Evolutionary conservation across 1,140 invertebrate genomes (phyloP).

Genomic region (Parasteatoda tepidariorum): DNA sequence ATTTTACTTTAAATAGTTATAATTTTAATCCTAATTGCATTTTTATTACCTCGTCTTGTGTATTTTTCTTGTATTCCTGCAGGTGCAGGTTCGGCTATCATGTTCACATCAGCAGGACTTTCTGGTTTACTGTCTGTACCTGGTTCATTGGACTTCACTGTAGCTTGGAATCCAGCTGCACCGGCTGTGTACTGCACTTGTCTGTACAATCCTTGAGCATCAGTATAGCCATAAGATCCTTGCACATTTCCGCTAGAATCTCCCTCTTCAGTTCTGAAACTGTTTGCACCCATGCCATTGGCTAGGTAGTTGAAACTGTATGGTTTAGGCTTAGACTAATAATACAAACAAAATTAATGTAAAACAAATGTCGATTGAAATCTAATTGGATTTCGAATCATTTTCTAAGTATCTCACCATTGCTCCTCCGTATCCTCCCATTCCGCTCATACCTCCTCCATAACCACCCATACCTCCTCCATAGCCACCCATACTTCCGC

Average conservation of each 20-base stretch:
- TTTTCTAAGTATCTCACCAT: no score
- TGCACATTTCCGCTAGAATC: conserved; percentile 59
- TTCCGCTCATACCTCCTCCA: no score
- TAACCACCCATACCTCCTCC: no score
- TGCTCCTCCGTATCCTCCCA: no score
- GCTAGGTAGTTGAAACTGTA: conserved; percentile 15
- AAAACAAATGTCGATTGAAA: no score
- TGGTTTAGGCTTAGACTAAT: conserved; percentile 17
- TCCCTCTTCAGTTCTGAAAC: conserved; percentile 72
- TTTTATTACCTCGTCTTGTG: no score
- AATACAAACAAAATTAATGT: no score
- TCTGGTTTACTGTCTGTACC: conserved; percentile 48
- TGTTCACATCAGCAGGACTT: conserved; percentile 45
- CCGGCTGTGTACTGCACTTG: conserved; percentile 63
- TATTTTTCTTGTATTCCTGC: conserved; percentile 37
- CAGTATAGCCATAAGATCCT: conserved; percentile 63
- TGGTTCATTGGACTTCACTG: conserved; percentile 61
- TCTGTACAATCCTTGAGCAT: conserved; percentile 62
- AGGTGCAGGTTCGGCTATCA: conserved; percentile 46
- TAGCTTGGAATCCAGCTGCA: conserved; percentile 58
- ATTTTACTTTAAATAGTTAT: no score
- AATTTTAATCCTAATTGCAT: no score
- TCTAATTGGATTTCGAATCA: no score
- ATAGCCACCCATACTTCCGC: no score
- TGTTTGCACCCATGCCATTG: background rate